Percentiles rank a stretch among this genome's conserved stretches.
Evolutionary conservation across 2,113 vertebrate genomes (phyloP).

Genomic region (Zapus hudsonius): DNA sequence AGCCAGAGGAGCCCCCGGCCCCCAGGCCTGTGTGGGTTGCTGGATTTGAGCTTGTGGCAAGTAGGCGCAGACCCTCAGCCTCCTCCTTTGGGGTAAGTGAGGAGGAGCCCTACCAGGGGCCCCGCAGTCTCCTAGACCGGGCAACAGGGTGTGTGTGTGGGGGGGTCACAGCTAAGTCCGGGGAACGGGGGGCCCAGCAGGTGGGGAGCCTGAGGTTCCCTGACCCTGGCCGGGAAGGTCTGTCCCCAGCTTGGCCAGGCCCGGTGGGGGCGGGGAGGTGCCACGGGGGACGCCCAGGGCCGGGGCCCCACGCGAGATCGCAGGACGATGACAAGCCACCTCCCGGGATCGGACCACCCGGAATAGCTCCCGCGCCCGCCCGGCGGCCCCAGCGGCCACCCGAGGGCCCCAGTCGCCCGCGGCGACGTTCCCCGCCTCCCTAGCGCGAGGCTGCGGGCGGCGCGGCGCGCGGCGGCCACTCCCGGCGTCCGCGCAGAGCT

Average conservation of each 20-base stretch:
- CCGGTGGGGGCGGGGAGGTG: slow-evolving; percentile 66
- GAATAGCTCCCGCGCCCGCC: background rate
- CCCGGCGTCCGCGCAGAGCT: slow-evolving; percentile 59
- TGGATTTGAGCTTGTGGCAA: slow-evolving; percentile 3
- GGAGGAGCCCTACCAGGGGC: background rate
- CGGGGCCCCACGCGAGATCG: slow-evolving; percentile 49
- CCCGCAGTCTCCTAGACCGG: background rate
- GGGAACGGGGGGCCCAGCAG: slow-evolving; percentile 4
- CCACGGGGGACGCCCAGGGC: slow-evolving; percentile 50
- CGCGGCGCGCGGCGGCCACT: slow-evolving; percentile 57
- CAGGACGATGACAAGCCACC: slow-evolving; percentile 59
- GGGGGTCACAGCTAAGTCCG: no score
- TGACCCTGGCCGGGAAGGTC: background rate
- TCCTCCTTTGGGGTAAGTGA: slow-evolving; percentile 59
- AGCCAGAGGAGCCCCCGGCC: background rate
- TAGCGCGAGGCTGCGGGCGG: slow-evolving; percentile 64
- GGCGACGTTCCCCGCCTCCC: background rate
- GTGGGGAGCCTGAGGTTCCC: slow-evolving; percentile 38
- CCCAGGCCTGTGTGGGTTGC: background rate
- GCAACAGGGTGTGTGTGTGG: no score
- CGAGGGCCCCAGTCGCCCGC: background rate
- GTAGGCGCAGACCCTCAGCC: slow-evolving; percentile 36
- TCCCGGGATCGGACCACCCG: background rate
- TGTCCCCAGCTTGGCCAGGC: slow-evolving; percentile 26
- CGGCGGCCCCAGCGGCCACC: background rate